Conservation (phyloP, 2,113 vertebrate species). For the Otus sunia region DNA sequence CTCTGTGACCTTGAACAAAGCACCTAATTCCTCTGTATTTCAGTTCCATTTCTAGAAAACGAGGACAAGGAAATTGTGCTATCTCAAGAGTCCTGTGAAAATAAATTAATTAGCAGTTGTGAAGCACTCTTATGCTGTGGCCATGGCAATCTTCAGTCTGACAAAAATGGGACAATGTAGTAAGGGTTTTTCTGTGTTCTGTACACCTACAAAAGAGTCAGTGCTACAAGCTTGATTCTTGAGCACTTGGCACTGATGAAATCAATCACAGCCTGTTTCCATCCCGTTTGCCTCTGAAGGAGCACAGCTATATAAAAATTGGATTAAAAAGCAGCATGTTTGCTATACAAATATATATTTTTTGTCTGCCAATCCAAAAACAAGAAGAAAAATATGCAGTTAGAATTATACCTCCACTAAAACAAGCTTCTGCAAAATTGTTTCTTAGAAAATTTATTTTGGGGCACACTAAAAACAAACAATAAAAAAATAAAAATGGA, state of each 20-base stretch:
- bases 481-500: neutral
- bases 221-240: neutral
- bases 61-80: constrained; percentile 49
- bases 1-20: constrained; percentile 54
- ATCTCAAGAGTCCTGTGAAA: constrained; percentile 39
- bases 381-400: neutral
- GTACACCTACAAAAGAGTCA: neutral
- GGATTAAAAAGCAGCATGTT: neutral
- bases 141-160: neutral
- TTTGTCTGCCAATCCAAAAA: neutral
- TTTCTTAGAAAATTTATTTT: neutral
- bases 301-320: neutral
- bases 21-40: constrained; percentile 26
- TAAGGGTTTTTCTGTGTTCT: neutral
- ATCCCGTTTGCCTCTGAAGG: neutral
- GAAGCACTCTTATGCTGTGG: neutral
- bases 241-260: neutral
- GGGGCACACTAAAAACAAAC: neutral
- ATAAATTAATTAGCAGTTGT: constrained; percentile 58
- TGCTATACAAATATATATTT: neutral
- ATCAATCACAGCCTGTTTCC: neutral
- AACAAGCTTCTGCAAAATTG: neutral
- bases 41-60: constrained; percentile 45
- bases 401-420: neutral
- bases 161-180: constrained; percentile 36